Conservation (phyloP, 2,797 vertebrate genomes). For the Betta splendens region DNA sequence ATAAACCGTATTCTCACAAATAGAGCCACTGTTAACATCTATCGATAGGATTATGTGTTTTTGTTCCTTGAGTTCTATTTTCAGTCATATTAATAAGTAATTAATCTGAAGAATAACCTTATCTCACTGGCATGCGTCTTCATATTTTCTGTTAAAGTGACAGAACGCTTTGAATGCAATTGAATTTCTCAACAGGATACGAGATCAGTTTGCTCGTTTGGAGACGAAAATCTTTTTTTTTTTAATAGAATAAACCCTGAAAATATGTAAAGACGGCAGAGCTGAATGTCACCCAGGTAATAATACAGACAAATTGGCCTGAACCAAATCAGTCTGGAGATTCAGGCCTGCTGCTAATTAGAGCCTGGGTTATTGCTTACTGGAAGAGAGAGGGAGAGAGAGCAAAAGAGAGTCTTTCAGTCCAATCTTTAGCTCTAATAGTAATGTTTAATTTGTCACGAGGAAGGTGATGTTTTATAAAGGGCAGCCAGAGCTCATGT, state of each 20-base stretch:
- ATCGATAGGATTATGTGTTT: not conserved
- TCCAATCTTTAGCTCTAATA: constrained; percentile 73
- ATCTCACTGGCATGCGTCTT: not conserved
- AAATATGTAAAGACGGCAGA: constrained; percentile 50
- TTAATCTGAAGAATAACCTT: not conserved
- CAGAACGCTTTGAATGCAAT: constrained; percentile 2
- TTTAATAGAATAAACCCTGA: constrained; percentile 31
- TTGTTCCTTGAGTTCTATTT: not conserved
- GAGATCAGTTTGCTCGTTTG: not conserved
- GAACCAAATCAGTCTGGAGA: constrained; percentile 77
- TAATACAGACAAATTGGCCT: constrained; percentile 81
- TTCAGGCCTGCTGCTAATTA: constrained; percentile 78
- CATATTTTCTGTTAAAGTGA: constrained; percentile 10
- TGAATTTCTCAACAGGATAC: constrained; percentile 12
- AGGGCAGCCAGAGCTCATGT: constrained; percentile 74
- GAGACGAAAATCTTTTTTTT: constrained; percentile 32
- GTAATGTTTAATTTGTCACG: constrained; percentile 80
- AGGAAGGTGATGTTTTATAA: constrained; percentile 74
- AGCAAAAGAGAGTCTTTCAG: constrained; percentile 46
- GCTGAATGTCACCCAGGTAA: constrained; percentile 78
- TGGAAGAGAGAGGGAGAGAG: constrained; percentile 52
- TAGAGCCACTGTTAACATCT: not conserved
- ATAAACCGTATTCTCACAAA: not conserved
- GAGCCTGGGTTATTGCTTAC: constrained; percentile 77
- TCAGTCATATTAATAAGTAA: not conserved